Base-by-base conservation (phyloP, 2,888 invertebrate genomes). In the Tenthredo livida region DNA sequence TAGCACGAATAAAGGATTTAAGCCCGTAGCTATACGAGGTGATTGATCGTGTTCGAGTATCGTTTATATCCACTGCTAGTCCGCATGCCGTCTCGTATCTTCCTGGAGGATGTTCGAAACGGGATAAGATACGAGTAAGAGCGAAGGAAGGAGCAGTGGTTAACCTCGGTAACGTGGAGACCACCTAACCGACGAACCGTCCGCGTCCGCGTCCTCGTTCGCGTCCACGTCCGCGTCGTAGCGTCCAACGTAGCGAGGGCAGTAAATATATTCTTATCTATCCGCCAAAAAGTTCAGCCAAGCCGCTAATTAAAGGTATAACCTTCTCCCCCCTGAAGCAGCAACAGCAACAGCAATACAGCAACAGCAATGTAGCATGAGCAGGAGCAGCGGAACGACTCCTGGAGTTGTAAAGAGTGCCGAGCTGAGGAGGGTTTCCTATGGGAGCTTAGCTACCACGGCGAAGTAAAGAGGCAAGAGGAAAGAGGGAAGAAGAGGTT, bases 191-290 rank as follows among this genome's bases (percentile, higher is more conserved):
- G 72, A 73, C 72, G 21, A 33, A 58, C 80, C 61, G 37, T 43
- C 10, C 10, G 10, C 40, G 40, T 37, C 80, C 37, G 12, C 61
- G 80, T 37, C 40, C 17, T 25, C 17, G 61, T 43, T 43, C 10
- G 40, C 40, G 40, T 37, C 80, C 21, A 21, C 61, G 80, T 37
- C 61, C 17, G 61, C 17, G 61, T 40, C 12, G 37, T 21, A 61
- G 15, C 40, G 25, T 80, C 58, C 25, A 43, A 29, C 47, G 43
- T 25, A 12, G 67, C 21, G 25, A 47, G 80, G 86, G 89, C 88
- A 89, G 89, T 90, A 90, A 91, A 91, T 91, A 91, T 89, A 89
- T 89, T 89, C 90, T 92, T 92, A 92, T 92, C 91, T 91, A 89
- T 91, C 88, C 88, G 88, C 90, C 90, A 89, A 91, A 91, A 91